Evolutionary conservation across 1,140 invertebrate species (phyloP).

Genomic region (Drosophila virilis): DNA sequence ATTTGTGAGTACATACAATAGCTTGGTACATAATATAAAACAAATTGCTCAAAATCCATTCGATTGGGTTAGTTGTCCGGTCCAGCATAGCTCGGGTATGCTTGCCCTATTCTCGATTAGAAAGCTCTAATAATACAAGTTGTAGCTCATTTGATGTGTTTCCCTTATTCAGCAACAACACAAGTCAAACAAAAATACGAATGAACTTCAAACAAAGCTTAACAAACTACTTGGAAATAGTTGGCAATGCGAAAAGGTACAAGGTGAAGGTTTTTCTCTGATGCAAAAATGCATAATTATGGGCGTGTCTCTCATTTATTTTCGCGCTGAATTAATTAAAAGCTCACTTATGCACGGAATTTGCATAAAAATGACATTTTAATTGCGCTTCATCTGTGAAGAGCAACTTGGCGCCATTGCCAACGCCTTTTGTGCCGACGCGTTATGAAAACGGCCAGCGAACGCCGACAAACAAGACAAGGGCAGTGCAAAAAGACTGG

Average conservation of each 20-base stretch:
- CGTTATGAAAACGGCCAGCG: conserved; percentile 60
- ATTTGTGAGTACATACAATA: too few relatives aligned
- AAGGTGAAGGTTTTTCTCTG: conserved; percentile 28
- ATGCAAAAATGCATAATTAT: conserved; percentile 69
- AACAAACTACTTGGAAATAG: conserved; percentile 17
- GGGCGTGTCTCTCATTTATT: conserved; percentile 76
- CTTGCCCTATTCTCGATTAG: background rate
- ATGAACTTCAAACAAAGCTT: conserved; percentile 5
- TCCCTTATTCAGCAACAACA: background rate
- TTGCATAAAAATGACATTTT: conserved; percentile 82
- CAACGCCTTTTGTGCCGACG: conserved; percentile 13
- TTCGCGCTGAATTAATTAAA: conserved; percentile 81
- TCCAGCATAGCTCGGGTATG: too few relatives aligned
- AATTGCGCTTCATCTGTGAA: conserved; percentile 80
- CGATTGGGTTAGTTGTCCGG: too few relatives aligned
- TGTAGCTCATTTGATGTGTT: background rate
- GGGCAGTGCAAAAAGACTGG: background rate
- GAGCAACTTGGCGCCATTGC: conserved; percentile 40
- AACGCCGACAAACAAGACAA: conserved; percentile 9
- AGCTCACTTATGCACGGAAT: conserved; percentile 81
- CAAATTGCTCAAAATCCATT: too few relatives aligned
- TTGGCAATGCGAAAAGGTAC: conserved; percentile 36
- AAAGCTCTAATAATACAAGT: background rate
- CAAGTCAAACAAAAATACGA: background rate
- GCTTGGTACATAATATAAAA: too few relatives aligned